A percentile compares a stretch with the other conserved stretches of the same genome.
Evolutionary conservation across 2,888 invertebrate species (phyloP).

Genomic region (Cyclophora albipunctata): DNA sequence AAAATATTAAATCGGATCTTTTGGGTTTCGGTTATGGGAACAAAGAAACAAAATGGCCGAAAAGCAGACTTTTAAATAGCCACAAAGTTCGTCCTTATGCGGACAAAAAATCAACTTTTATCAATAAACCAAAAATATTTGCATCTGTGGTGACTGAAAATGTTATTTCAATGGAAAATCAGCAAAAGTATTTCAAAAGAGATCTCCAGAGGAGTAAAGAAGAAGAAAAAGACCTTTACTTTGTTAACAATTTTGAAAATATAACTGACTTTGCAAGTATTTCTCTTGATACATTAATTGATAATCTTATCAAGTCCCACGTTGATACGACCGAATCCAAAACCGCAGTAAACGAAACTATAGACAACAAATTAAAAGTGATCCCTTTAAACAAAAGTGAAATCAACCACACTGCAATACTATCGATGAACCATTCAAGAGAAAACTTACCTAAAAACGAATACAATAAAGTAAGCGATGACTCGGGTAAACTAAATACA

Average conservation of each 20-base stretch:
- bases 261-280: conserved; percentile 25
- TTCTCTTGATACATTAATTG: conserved; percentile 45
- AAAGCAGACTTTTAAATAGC: conserved; percentile 28
- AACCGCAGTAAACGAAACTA: conserved; percentile 6
- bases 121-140: conserved; percentile 19
- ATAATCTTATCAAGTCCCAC: conserved; percentile 42
- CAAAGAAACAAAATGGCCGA: conserved; percentile 50
- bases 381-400: not conserved
- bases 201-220: conserved; percentile 33
- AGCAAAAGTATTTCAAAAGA: conserved; percentile 43
- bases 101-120: conserved; percentile 4
- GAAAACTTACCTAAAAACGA: conserved; percentile 31
- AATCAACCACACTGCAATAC: conserved; percentile 13
- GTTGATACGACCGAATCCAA: conserved; percentile 24
- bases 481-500: conserved; percentile 25
- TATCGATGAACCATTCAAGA: conserved; percentile 27
- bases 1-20: conserved; percentile 40
- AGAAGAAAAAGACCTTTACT: conserved; percentile 22
- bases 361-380: not conserved
- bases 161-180: conserved; percentile 2
- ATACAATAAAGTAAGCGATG: conserved; percentile 20
- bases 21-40: conserved; percentile 37
- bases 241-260: conserved; percentile 27
- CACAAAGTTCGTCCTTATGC: conserved; percentile 13
- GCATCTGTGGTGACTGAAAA: conserved; percentile 18